Conservation (phyloP, 2,113 vertebrate genomes). For the Dolichotis patagonum region DNA sequence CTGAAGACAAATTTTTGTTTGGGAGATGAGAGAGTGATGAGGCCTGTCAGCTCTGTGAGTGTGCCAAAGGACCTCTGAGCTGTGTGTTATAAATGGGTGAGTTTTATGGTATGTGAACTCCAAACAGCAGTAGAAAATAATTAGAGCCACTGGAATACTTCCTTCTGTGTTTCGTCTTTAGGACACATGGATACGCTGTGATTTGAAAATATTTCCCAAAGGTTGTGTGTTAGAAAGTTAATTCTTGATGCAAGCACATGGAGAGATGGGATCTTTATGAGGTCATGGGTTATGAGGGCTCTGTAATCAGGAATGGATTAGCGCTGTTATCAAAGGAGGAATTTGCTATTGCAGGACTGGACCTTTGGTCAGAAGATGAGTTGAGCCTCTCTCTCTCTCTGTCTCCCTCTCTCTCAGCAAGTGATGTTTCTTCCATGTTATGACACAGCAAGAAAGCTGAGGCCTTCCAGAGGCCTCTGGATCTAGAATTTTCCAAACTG, state of each 20-base stretch:
- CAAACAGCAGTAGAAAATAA: neutral
- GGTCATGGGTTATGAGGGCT: neutral
- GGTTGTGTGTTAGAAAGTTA: neutral
- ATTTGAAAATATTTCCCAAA: neutral
- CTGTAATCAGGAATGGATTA: no score
- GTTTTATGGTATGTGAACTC: neutral
- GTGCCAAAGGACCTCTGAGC: neutral
- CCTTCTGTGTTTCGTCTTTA: neutral
- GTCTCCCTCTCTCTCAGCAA: neutral
- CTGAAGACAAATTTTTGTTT: neutral
- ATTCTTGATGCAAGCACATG: neutral
- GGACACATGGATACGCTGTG: neutral
- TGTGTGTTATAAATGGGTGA: neutral
- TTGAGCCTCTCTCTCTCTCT: no score
- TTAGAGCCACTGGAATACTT: neutral
- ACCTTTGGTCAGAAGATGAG: neutral
- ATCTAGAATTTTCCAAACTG: neutral
- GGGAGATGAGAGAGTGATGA: neutral
- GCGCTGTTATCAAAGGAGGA: neutral
- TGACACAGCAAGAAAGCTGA: neutral
- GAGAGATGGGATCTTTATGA: neutral
- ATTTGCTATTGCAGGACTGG: neutral
- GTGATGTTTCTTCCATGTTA: neutral
- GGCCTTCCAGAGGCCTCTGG: neutral
- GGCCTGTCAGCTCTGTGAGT: neutral